Percentiles rank a stretch among this genome's conserved stretches.
phyloP scores from a whole-genome alignment of 2,113 vertebrate genomes.

The Platanista minor region DNA sequence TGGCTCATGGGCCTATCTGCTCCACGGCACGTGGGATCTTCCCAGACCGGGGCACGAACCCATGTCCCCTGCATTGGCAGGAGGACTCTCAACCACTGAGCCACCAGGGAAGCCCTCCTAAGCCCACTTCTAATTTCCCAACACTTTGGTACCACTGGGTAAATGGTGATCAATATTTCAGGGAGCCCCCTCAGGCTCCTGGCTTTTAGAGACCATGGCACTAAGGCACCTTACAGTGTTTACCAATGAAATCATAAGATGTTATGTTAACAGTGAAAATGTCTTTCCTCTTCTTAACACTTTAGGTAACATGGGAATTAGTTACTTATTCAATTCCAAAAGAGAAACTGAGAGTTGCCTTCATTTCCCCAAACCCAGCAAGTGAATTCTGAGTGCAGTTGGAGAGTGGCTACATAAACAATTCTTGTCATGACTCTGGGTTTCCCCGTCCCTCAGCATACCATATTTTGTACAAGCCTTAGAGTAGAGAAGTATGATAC shows the following conservation, averaged over 20 bases:
- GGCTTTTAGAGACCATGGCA: constrained; percentile 24
- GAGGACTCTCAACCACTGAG: too few relatives aligned
- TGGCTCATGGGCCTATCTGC: too few relatives aligned
- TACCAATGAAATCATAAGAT: constrained; percentile 50
- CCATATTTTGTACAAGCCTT: constrained; percentile 75
- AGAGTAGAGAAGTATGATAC: constrained; percentile 76
- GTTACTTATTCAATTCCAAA: constrained; percentile 4
- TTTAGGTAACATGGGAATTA: constrained; percentile 22
- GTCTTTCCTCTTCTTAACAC: constrained; percentile 8
- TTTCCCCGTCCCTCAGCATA: constrained; percentile 21
- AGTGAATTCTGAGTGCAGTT: background rate
- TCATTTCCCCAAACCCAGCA: background rate
- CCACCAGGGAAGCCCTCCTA: too few relatives aligned
- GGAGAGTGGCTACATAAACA: background rate
- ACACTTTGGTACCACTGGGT: background rate
- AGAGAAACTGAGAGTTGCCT: constrained; percentile 25
- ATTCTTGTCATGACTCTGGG: constrained; percentile 36
- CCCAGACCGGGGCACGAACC: too few relatives aligned
- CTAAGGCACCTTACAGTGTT: constrained; percentile 29
- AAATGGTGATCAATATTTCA: constrained; percentile 32
- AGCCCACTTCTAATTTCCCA: constrained; percentile 27
- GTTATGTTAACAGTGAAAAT: constrained; percentile 19
- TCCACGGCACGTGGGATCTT: too few relatives aligned
- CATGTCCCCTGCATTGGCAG: too few relatives aligned
- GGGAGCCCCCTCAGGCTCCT: constrained; percentile 3